Base-by-base conservation (phyloP, 2,113 vertebrate species). In the Sigmodon hispidus region DNA sequence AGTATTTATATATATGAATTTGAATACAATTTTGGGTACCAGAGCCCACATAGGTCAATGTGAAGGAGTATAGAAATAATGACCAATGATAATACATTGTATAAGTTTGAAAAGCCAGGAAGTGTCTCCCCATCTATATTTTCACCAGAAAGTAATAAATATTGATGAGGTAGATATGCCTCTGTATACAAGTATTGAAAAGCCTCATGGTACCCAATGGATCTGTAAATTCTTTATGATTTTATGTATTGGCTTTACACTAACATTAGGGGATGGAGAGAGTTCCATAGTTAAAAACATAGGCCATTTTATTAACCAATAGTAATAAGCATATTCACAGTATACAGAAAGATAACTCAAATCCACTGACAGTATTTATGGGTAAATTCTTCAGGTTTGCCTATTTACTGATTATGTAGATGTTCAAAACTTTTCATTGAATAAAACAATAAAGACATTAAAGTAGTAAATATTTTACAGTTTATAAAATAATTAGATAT, bases 401-500 rank as follows among this genome's bases (percentile, higher is more conserved):
- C 26, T 59, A 10, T 55, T 87, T 52, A 76, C 52, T 9, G 17
- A 45, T 0, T 2, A 76, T 5, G 84, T 67, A 36, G 17, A 63
- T 73, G 5, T 79, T 93, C 2, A 57, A 24, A 73, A 84, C 26
- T 48, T 87, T 55, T 12, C 73, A 21, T 31, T 45, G 43, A 65
- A 52, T 57, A 63, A 86, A 87, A 95, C 55, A 2, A 55, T 65
- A 24, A 50, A 85, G 73, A 16, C 16, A 26, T 73, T 93, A n/a
- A 63, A 69, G 2, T 67, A 88, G 10, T 75, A 55, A n/a, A 43
- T 87, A 17, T 75, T 94, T 84, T 76, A 85, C 12, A 80, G 40
- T 93, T 94, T 88, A 76, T 10, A 87, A 67, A 80, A 81, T 87
- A 88, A 93, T 89, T 11, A 34, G 45, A 15, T 90, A 88, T 11